A percentile compares a stretch with the other conserved stretches of the same genome.
Evolutionary conservation across 2,888 invertebrate species (phyloP).

Genomic region (Philhelius pedissequus): DNA sequence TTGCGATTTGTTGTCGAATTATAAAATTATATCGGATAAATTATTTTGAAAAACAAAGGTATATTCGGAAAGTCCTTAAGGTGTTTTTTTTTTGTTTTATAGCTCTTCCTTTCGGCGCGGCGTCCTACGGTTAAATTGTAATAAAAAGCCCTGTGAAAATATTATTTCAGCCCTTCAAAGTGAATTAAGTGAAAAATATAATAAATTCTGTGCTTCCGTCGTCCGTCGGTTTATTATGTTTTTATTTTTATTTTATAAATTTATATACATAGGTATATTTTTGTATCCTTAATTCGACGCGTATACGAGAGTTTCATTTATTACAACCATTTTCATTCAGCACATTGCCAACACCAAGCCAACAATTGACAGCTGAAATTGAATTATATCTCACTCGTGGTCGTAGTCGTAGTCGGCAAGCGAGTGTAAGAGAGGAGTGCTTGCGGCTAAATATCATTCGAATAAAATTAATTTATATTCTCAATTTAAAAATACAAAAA

Average conservation of each 20-base stretch:
- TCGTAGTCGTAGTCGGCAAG: neutral
- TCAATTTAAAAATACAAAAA: slow-evolving; percentile 23
- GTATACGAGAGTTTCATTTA: slow-evolving; percentile 32
- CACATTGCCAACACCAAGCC: slow-evolving; percentile 45
- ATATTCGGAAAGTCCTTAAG: neutral
- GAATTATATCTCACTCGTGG: slow-evolving; percentile 51
- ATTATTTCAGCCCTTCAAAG: slow-evolving; percentile 9
- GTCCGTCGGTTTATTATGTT: neutral
- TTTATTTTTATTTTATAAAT: neutral
- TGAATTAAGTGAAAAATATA: slow-evolving; percentile 46
- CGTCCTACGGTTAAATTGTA: neutral
- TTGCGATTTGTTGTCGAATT: slow-evolving; percentile 7
- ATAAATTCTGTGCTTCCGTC: slow-evolving; percentile 44
- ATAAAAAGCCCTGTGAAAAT: slow-evolving; percentile 23
- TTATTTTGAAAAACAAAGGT: neutral
- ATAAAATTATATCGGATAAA: neutral
- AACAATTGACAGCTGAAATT: slow-evolving; percentile 65
- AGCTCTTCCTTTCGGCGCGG: neutral
- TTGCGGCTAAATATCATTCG: slow-evolving; percentile 38
- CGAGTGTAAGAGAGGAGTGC: slow-evolving; percentile 33
- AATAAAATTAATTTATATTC: slow-evolving; percentile 53
- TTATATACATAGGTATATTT: too few species aligned
- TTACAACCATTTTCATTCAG: slow-evolving; percentile 28
- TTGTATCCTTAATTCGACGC: slow-evolving; percentile 17
- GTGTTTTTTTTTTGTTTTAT: neutral